A percentile compares a stretch with the other conserved stretches of the same genome.
These are phyloP conservation scores for Pachymerium ferrugineum DNA, from an alignment of 2,888 invertebrate species.

Conservation along the genomic window DNA sequence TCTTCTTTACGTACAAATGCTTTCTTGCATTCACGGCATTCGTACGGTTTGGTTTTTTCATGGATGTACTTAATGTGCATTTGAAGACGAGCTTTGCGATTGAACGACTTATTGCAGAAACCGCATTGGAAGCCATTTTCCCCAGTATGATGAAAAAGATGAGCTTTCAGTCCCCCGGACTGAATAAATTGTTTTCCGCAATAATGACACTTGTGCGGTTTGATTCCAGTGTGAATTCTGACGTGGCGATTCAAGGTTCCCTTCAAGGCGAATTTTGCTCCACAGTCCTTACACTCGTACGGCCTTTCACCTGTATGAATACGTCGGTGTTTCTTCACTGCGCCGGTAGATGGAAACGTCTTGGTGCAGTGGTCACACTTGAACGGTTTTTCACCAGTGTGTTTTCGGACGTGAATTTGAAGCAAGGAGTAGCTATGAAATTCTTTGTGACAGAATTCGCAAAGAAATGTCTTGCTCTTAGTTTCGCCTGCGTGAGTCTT, in stretches of 20 bases:
- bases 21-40: conserved; percentile 56
- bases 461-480: conserved; percentile 50
- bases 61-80: conserved; percentile 60
- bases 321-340: conserved; percentile 43
- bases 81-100: conserved; percentile 49
- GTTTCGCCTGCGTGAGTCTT: conserved; percentile 57
- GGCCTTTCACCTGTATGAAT: conserved; percentile 43
- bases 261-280: conserved; percentile 68
- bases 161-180: conserved; percentile 69
- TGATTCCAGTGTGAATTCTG: conserved; percentile 59
- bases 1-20: conserved; percentile 60
- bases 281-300: conserved; percentile 40
- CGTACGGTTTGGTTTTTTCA: conserved; percentile 58
- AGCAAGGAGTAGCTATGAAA: conserved; percentile 59
- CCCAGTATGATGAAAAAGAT: conserved; percentile 67
- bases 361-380: conserved; percentile 43
- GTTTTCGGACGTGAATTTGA: conserved; percentile 60
- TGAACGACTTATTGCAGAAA: conserved; percentile 54
- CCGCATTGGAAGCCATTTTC: conserved; percentile 63
- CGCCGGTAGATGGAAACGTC: conserved; percentile 43
- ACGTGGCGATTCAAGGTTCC: conserved; percentile 74
- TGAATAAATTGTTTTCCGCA: conserved; percentile 80
- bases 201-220: conserved; percentile 56
- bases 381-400: conserved; percentile 52
- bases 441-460: conserved; percentile 61